Base-by-base conservation (phyloP, 2,888 invertebrate genomes). In the Trichogramma evanescens region DNA sequence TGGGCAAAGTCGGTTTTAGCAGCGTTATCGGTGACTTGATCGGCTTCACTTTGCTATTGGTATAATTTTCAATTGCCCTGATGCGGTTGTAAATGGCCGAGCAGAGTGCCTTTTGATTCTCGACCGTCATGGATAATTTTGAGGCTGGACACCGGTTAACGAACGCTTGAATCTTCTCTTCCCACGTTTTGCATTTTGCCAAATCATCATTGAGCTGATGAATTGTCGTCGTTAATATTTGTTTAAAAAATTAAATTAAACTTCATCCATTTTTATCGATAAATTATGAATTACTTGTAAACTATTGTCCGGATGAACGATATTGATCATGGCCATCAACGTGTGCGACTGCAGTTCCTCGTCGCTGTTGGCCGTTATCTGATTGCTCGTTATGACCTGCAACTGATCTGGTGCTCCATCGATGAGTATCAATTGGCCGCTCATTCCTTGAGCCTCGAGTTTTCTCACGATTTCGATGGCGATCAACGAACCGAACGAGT, bases 401-500 rank as follows among this genome's bases (percentile, higher is more conserved):
- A 91, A 78, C 71, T 86, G 85, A 44, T 86, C 83, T 0, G 91
- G 92, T 0, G 89, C 83, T 9, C 95, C 94, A 74, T 96, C 96
- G 53, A 97, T 81, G 9, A 93, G 82, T 69, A 89, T 80, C 2
- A 91, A 69, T 49, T 82, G 80, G 4, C 89, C 90, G 9, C 72
- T 79, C 56, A 81, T 80, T 66, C 89, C 89, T 69, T 83, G 80
- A 6, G 78, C 79, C 76, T 93, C 92, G 45, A 95, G 79, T 70
- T 84, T 81, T 6, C 84, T 79, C 4, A 87, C 89, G 62, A 95
- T 79, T 74, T 94, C 91, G 59, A 95, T 77, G 0, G 89, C 88
- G 26, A 94, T 81, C 38, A 89, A 76, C 0, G 88, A 81, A 50
- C 97, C 97, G 72, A 87, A 95, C 9, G 96, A 97, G 80, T 97